A percentile compares a stretch with the other conserved stretches of the same genome.
phyloP scores from a whole-genome alignment of 2,888 invertebrate species.

The Pyrochroa serraticornis region DNA sequence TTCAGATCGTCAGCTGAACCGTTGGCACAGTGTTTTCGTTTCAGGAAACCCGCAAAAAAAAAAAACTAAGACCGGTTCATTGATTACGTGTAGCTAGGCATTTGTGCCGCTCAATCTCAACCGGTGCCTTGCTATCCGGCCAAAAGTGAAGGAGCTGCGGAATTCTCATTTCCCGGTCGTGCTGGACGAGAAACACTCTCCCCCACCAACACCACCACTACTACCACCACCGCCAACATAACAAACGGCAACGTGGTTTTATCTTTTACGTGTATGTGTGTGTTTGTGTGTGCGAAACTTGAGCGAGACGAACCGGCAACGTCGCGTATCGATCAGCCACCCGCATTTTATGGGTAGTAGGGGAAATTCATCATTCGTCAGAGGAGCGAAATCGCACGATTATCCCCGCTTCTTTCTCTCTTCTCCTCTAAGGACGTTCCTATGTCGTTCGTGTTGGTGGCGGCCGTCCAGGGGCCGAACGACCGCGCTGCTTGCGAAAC shows the following conservation, averaged over 20 bases:
- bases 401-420: slow-evolving; percentile 24
- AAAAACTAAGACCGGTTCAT: not conserved
- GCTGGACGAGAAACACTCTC: slow-evolving; percentile 10
- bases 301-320: slow-evolving; percentile 36
- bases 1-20: too few species aligned
- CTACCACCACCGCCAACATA: not conserved
- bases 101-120: slow-evolving; percentile 10
- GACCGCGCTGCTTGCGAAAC: too few species aligned
- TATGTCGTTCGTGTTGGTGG: not conserved
- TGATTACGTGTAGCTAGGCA: slow-evolving; percentile 5
- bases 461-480: too few species aligned
- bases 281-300: slow-evolving; percentile 16
- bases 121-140: slow-evolving; percentile 7
- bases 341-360: slow-evolving; percentile 42
- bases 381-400: slow-evolving; percentile 40
- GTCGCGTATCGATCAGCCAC: slow-evolving; percentile 44
- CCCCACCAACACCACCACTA: not conserved
- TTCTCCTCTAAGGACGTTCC: not conserved
- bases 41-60: too few species aligned
- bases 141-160: slow-evolving; percentile 20
- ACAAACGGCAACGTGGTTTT: slow-evolving; percentile 12
- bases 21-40: too few species aligned
- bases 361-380: slow-evolving; percentile 46
- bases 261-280: slow-evolving; percentile 1
- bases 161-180: slow-evolving; percentile 35